Evolutionary conservation across 2,888 invertebrate species (phyloP), one percentile per base, ranked within the genome.

Genomic region (Cheilosia vulpina): DNA sequence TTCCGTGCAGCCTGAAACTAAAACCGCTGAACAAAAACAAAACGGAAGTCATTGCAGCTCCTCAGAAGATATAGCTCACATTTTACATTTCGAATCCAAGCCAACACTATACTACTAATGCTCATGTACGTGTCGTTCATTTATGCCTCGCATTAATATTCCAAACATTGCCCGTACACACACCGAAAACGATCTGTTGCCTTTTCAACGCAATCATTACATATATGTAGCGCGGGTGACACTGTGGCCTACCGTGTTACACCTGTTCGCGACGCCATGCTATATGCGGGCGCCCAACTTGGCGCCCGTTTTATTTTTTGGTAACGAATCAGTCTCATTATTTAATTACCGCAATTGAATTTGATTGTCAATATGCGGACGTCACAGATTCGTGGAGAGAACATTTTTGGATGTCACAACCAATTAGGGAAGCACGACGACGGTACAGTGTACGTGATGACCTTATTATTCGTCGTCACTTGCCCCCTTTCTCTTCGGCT

Each of bases 251-350:
- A 34, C 57, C 71, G 55, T 63, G 11, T 57, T 72, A 72, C 79
- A 79, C 72, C 78, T 78, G 71, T 65, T 71, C 47, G 19, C 38
- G 52, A 31, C 55, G 55, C 43, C 69, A 60, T n/a, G 43, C 34
- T 62, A 21, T 45, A 9, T 7, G 31, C 9, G 43, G 58, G 72
- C 65, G 72, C 71, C 78, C 57, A 66, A 53, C 34, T 68, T 75
- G 79, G 66, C 69, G 47, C 80, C 55, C 60, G 71, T 66, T 84
- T 21, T n/a, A n/a, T n/a, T n/a, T 21, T 52, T 75, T 60, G 60
- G 69, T 76, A 63, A 77, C 77, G 52, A 72, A 63, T 80, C 76
- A 72, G 72, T 60, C 71, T 68, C 81, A 85, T 81, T 81, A 85
- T 81, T 72, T 72, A 66, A 85, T 85, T 72, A 72, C 43, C 53